phyloP scores from a whole-genome alignment of 2,113 vertebrate species.

The Hydropotes inermis region DNA sequence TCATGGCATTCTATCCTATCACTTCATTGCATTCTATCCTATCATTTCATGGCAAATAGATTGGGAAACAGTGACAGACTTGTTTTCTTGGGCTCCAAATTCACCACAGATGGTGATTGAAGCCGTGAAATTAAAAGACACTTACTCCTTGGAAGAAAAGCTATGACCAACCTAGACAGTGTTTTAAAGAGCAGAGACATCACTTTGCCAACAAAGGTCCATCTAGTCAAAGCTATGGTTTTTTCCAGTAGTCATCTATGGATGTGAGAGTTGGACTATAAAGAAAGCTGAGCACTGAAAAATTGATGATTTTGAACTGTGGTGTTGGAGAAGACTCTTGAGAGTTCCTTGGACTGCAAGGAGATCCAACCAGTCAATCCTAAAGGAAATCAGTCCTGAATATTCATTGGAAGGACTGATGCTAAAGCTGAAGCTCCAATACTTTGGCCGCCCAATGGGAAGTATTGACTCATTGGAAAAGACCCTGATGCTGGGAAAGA shows the following conservation, averaged over 20 bases:
- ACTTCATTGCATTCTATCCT: not conserved
- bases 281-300: not conserved
- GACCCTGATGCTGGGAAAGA: not conserved
- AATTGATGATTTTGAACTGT: not conserved
- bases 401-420: not conserved
- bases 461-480: not conserved
- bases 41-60: not conserved
- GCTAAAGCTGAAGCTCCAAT: not conserved
- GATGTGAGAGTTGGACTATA: not conserved
- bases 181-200: not conserved
- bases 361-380: not conserved
- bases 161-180: not conserved
- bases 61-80: not conserved
- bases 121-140: not conserved
- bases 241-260: not conserved
- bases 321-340: not conserved
- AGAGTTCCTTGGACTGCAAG: not conserved
- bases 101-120: not conserved
- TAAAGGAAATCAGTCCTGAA: not conserved
- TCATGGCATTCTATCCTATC: not conserved
- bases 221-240: not conserved
- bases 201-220: not conserved
- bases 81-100: not conserved
- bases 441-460: fast-evolving
- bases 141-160: not conserved